Conservation (phyloP, 2,113 vertebrate species). For the Paratilapia polleni region DNA sequence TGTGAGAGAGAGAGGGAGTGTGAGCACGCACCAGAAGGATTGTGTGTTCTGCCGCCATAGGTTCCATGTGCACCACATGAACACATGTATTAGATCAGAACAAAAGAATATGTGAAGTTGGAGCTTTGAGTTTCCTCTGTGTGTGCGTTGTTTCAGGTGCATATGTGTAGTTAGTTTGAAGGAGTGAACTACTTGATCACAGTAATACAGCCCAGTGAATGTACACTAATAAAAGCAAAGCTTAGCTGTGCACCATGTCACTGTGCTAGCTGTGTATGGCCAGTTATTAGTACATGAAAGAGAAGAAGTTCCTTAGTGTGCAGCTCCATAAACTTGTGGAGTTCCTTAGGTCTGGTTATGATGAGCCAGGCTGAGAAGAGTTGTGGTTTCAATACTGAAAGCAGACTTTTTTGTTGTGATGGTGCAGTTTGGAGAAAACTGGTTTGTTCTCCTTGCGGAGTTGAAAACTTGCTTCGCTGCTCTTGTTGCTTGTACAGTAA, state of each 20-base stretch:
- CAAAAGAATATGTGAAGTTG: neutral
- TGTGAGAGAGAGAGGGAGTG: neutral
- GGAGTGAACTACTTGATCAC: neutral
- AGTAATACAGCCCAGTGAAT: neutral
- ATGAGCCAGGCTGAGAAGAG: neutral
- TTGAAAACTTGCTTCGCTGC: neutral
- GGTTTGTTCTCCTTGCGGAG: neutral
- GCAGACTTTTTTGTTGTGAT: neutral
- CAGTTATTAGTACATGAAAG: neutral
- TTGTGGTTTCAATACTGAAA: neutral
- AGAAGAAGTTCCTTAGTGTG: neutral
- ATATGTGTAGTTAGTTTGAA: no score
- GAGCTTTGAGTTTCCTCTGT: neutral
- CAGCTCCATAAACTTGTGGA: neutral
- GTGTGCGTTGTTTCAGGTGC: no score
- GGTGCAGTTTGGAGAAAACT: neutral
- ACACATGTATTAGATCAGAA: neutral
- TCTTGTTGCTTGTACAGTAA: neutral
- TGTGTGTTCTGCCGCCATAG: neutral
- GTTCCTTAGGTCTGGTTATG: neutral
- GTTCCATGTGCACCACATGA: neutral
- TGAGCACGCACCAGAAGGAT: neutral
- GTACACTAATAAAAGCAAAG: conserved; percentile 1
- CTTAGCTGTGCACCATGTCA: neutral
- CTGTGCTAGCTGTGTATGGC: neutral